These are phyloP conservation scores for Hipposideros larvatus DNA, from an alignment of 2,797 vertebrate genomes.

Conservation along the genomic window DNA sequence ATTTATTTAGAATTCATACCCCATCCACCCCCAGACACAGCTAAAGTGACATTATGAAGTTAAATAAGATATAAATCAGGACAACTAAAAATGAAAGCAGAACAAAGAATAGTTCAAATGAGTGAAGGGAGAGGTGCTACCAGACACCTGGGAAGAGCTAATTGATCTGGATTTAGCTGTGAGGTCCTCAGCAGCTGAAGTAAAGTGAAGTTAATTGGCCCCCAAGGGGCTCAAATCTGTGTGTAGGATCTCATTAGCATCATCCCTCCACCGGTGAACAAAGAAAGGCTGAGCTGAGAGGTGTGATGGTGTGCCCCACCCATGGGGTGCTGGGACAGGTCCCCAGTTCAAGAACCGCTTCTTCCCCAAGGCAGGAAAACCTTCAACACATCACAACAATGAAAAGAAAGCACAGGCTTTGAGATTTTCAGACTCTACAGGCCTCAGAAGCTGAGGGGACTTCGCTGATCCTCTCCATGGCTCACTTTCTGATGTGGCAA, in stretches of 20 bases:
- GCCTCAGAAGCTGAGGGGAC: not conserved
- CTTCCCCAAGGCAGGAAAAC: not conserved
- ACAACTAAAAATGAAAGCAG: constrained; percentile 83
- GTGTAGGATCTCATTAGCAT: constrained; percentile 78
- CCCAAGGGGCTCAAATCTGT: constrained; percentile 75
- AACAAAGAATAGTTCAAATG: constrained; percentile 76
- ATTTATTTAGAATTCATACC: constrained; percentile 55
- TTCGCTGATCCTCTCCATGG: not conserved
- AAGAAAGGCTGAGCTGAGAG: constrained; percentile 47
- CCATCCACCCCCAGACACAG: constrained; percentile 42
- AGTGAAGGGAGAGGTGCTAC: constrained; percentile 71
- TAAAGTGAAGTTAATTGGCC: constrained; percentile 81
- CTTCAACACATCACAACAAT: not conserved
- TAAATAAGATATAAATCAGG: constrained; percentile 81
- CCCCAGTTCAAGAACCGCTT: not conserved
- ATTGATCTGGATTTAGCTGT: constrained; percentile 82
- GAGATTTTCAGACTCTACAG: not conserved
- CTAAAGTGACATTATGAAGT: constrained; percentile 74
- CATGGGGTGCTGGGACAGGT: not conserved
- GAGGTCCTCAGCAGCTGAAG: constrained; percentile 75
- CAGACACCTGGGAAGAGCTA: constrained; percentile 76
- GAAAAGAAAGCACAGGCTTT: not conserved
- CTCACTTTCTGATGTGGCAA: not conserved
- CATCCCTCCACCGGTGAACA: constrained; percentile 31
- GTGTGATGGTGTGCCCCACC: not conserved